Conservation (phyloP, 2,797 vertebrate species). For the Lepilemur ruficaudatus region DNA sequence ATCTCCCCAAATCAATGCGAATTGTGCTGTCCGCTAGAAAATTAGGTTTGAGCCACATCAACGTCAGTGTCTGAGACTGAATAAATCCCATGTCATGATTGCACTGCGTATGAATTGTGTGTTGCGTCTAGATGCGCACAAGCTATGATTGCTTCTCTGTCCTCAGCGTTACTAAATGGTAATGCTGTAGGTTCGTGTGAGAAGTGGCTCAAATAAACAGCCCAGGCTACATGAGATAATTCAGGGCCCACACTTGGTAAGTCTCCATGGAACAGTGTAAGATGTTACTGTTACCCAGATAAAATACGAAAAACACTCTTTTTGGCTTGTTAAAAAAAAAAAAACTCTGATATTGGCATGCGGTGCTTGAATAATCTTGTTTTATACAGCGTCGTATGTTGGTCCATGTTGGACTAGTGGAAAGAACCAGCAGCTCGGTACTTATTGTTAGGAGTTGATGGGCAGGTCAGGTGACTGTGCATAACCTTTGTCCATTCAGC, state of each 20-base stretch:
- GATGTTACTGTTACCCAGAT: conserved; percentile 36
- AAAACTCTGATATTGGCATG: not conserved
- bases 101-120: conserved; percentile 54
- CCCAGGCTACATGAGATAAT: not conserved
- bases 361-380: not conserved
- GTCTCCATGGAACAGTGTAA: not conserved
- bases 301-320: not conserved
- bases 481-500: not conserved
- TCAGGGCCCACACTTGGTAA: not conserved
- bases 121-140: conserved; percentile 56
- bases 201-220: conserved; percentile 51
- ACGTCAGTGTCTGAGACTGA: conserved; percentile 67
- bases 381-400: not conserved
- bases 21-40: conserved; percentile 68
- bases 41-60: conserved; percentile 71
- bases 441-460: not conserved
- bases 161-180: conserved; percentile 56
- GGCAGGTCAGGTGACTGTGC: not conserved
- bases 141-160: conserved; percentile 60
- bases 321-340: not conserved
- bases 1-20: conserved; percentile 72
- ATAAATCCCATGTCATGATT: conserved; percentile 76
- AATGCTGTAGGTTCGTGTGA: not conserved
- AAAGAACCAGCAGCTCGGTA: not conserved
- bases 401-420: too few relatives aligned